Conservation (phyloP, 2,888 invertebrate species). For the Strigamia crassipes region DNA sequence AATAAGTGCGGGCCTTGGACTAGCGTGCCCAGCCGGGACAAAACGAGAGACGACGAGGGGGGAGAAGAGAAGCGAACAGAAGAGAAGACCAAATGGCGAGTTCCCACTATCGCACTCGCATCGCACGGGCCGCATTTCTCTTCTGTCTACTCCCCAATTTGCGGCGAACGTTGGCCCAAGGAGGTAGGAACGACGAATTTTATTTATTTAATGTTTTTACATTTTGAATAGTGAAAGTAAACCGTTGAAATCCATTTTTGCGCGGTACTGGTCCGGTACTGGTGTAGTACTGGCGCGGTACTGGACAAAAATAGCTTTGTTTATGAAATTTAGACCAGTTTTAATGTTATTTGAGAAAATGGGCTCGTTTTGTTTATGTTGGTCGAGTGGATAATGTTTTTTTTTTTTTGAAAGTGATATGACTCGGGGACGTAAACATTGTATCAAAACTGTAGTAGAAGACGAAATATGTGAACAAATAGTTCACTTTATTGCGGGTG, state of each 20-base stretch:
- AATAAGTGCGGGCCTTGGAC: constrained; percentile 1
- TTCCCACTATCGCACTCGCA: neutral
- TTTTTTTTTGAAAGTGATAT: too few species aligned
- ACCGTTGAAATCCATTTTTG: too few species aligned
- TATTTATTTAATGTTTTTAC: neutral
- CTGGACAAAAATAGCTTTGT: too few species aligned
- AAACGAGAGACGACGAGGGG: neutral
- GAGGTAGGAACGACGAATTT: neutral
- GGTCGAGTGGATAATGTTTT: too few species aligned
- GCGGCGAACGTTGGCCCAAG: neutral
- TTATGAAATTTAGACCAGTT: too few species aligned
- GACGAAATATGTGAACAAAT: neutral
- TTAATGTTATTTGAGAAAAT: too few species aligned
- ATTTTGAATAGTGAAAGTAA: neutral
- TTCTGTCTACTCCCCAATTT: neutral
- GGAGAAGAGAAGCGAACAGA: too few species aligned
- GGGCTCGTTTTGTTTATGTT: too few species aligned
- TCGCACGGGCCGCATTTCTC: neutral
- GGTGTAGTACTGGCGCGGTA: too few species aligned
- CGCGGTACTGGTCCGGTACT: too few species aligned
- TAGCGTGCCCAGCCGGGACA: neutral
- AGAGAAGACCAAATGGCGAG: neutral
- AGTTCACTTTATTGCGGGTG: neutral
- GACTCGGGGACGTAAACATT: too few species aligned
- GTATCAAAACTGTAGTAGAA: too few species aligned